Base-by-base conservation (phyloP, 2,113 vertebrate genomes). In the Turdus rufiventris region DNA sequence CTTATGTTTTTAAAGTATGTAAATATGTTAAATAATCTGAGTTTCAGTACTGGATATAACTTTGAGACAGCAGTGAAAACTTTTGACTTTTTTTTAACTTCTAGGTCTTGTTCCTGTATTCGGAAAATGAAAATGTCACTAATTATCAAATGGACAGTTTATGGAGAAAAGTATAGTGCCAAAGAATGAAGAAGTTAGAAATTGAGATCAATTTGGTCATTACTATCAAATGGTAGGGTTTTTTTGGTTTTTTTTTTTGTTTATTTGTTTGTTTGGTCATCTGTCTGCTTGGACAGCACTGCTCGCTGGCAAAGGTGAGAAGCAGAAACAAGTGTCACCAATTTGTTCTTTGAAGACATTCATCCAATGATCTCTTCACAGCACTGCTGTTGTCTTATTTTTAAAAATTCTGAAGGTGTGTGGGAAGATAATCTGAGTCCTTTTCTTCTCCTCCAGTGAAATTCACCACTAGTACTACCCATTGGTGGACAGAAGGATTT, bases 211-310 rank as follows among this genome's bases (percentile, higher is more conserved):
- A 47, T 76, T 80, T 67, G 3, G 9, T 67, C 9, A 72, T 67
- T 67, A 6, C 11, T 13, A 43, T 57, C 18, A 50, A 66, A 9
- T 67, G 17, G 3, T 1, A 0, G 0, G 40, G 40, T 14, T 14
- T 40, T 40, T 40, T 40, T 40, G 12, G 40, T 38, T 38, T 38
- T 17, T 18, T 23, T 12, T 18, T 34, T 43, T 54, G 2, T 18
- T 48, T 63, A 4, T 58, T 78, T n/a, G 3, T 28, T 43, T 34
- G 4, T 80, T 90, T 67, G 33, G 5, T 26, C 7, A 63, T 38
- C 34, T 80, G 2, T 40, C 16, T 85, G 5, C 25, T 67, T 60
- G 24, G 8, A 48, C 56, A 63, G 12, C 25, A 54, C 29, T 58
- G 20, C 28, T 63, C 28, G 5, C 34, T 57, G 31, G 6, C 7